Base-by-base conservation (phyloP, 2,113 vertebrate genomes). In the Labeo catla region DNA sequence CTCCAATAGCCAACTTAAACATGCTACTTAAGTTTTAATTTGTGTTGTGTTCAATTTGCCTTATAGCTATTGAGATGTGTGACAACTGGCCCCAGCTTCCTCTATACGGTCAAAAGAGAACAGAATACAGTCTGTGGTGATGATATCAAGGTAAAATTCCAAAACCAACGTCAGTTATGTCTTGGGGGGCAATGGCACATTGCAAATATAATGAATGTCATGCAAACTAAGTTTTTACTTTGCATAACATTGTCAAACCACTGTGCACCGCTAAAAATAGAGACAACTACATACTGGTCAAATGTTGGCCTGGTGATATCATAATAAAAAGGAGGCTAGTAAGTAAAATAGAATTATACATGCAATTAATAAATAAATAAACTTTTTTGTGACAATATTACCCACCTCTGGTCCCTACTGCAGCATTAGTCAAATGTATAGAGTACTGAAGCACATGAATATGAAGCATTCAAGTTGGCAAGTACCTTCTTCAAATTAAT, bases 221-320 rank as follows among this genome's bases (percentile, higher is more conserved):
- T 89, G 87, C 86, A 90, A 90, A 89, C 61, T 73, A 49, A 9
- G 13, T 76, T 28, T 23, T 66, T 45, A 61, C 78, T 90, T 89
- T 90, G 87, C 89, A 89, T 90, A 86, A 65, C 12, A 72, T 50
- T 73, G 65, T 57, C 19, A 65, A 34, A 74, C 47, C 50, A 83
- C 15, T 57, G 52, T 23, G 2, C 61, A 81, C 4, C n/a, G 10
- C 78, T 19, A 66, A 65, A 78, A 65, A 81, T 21, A 77, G 6
- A 16, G 12, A 52, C 72, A 34, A n/a, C 23, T 77, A 23, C 49
- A 39, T 78, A 80, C 43, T 63, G 36, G 21, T n/a, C 11, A 63
- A 63, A 80, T n/a, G 3, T 77, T 12, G 11, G 23, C n/a, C 11
- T 13, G 13, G 6, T 19, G 4, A 47, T 10, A 8, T 47, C 39